Base-by-base conservation (phyloP, 2,888 invertebrate species). In the Ectemnius continuus region DNA sequence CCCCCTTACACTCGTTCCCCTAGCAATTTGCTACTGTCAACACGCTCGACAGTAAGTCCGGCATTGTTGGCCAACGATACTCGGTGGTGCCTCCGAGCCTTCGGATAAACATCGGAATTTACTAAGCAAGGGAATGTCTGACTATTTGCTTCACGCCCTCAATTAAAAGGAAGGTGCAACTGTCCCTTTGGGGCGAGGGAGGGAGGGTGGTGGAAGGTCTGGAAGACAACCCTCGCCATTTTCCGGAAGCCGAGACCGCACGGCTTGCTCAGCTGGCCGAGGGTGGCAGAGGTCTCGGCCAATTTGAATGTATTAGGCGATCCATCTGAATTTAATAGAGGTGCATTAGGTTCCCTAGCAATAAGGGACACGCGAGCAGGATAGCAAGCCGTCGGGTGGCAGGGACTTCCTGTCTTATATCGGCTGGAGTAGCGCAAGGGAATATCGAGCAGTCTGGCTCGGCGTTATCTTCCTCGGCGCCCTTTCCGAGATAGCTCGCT, bases 231-330 rank as follows among this genome's bases (percentile, higher is more conserved):
- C 16, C 52, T 13, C 6, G 52, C n/a, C 16, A 52, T 52, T 52
- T 52, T 52, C 52, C 47, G 23, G 23, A 23, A 23, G 3, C 36
- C 36, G 36, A 36, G 36, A 36, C 36, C 6, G 16, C 11, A 14
- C 52, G 52, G 52, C 46, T 66, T 45, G 68, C 62, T 73, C 64
- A 60, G 67, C 77, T 67, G 6, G n/a, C 47, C 52, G 20, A 52
- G 46, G 60, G 36, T 36, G 36, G 20, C 26, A 58, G 45, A 61
- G 58, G 60, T 59, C 67, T 11, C 8, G 36, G 64, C 66, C 78
- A 71, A 78, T 80, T 82, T 74, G 67, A 79, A 78, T 77, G 56
- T 67, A 76, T 67, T 74, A 62, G 70, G 61, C 70, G 78, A 75
- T 70, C 56, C 73, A 63, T 82, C 75, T 73, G 61, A 72, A 80